phyloP scores from a whole-genome alignment of 1,140 invertebrate genomes.

The Bombus waltoni region DNA sequence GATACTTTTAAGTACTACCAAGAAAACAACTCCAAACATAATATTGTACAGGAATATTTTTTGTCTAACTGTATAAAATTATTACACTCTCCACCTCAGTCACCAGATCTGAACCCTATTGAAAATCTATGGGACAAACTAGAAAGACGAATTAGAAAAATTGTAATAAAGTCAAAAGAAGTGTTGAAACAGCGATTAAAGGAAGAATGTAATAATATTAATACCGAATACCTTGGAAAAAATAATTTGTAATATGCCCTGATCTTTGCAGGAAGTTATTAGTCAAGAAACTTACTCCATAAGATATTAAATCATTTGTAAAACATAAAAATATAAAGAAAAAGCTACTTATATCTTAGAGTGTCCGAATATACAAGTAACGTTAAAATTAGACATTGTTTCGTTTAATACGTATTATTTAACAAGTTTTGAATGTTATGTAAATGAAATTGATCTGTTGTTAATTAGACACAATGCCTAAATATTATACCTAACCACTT shows the following conservation, averaged over 20 bases:
- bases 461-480: too few species aligned
- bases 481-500: too few species aligned
- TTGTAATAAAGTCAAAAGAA: neutral
- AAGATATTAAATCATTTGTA: neutral
- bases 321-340: too few species aligned
- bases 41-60: slow-evolving; percentile 7
- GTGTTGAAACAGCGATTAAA: neutral
- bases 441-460: too few species aligned
- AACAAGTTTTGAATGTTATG: too few species aligned
- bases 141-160: neutral
- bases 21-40: neutral
- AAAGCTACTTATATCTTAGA: too few species aligned
- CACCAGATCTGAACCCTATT: neutral
- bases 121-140: slow-evolving; percentile 4
- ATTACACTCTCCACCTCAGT: neutral
- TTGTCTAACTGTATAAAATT: neutral
- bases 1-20: neutral
- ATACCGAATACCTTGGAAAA: neutral
- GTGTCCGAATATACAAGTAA: too few species aligned
- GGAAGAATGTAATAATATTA: neutral
- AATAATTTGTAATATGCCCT: neutral
- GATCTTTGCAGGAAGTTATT: neutral
- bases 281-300: neutral
- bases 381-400: too few species aligned
- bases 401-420: too few species aligned